Base-by-base conservation (phyloP, 1,140 invertebrate genomes). In the Chionoecetes opilio region DNA sequence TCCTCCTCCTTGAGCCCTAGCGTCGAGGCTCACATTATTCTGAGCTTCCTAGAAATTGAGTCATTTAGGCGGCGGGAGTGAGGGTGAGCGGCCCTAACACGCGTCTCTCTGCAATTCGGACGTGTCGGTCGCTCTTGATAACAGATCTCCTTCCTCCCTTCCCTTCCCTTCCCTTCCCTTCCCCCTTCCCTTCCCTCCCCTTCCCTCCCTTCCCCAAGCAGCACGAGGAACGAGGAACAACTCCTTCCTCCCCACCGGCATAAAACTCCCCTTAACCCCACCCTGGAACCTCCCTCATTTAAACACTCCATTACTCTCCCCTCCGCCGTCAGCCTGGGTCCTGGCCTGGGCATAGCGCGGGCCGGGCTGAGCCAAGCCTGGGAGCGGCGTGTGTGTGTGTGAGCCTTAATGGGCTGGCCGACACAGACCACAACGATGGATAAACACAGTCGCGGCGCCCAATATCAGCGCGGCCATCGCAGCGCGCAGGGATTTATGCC, bases 381-480 rank as follows among this genome's bases (percentile, higher is more conserved):
- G 63, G 63, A 17, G 63, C 63, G 87, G 34, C 11, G 11, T 41
- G 88, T 53, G 32, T 53, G 88, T 31, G 38, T n/a, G n/a, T n/a
- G 29, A 31, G 53, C 5, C 29, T 29, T 53, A 90, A 53, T 46
- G 41, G 38, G 29, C 32, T 11, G 35, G 38, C 41, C 88, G 29
- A 53, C 14, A 53, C 38, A 46, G 38, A 53, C 88, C 41, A 31
- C 88, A 91, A 91, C 89, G 89, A 91, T 75, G 46, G 89, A 75
- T 91, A 91, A 91, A 46, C 89, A 91, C 89, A 91, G 89, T 17
- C 89, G 89, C 89, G n/a, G n/a, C 38, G n/a, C 46, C 53, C 89
- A 75, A 91, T 91, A 91, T 91, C 89, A 75, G 46, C 5, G 46
- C 17, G 31, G 38, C 89, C 89, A 91, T 91, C 89, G 89, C 89